A percentile compares a stretch with the other conserved stretches of the same genome.
phyloP scores from a whole-genome alignment of 2,113 vertebrate genomes.

The Corythornis cristatus region DNA sequence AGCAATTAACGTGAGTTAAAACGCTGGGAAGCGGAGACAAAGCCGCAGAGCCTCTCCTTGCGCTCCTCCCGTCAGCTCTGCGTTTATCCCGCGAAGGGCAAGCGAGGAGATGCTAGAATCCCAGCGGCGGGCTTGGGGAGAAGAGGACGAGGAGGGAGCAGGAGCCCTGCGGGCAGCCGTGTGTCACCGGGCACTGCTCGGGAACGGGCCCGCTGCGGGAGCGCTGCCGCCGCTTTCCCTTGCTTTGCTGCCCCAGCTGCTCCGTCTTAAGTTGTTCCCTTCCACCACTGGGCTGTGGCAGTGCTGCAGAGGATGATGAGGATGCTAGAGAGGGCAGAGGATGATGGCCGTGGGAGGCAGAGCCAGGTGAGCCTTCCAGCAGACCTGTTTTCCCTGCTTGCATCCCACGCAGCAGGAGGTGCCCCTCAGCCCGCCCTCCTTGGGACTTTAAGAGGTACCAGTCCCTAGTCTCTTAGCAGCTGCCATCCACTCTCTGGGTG shows the following conservation, averaged over 20 bases:
- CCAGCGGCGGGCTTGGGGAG: not conserved
- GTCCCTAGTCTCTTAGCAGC: no score
- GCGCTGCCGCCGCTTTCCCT: fast-evolving
- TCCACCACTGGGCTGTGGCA: fast-evolving
- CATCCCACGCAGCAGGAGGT: not conserved
- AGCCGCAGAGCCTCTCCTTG: not conserved
- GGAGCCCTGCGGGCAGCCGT: fast-evolving
- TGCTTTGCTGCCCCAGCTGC: fast-evolving
- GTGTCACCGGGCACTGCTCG: not conserved
- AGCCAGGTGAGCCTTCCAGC: not conserved
- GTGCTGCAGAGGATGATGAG: not conserved
- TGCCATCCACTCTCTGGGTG: fast-evolving
- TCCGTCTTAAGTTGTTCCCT: not conserved
- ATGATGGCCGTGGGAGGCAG: no score
- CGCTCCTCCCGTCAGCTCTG: not conserved
- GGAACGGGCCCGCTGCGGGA: fast-evolving
- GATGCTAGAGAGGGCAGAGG: no score
- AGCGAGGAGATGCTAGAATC: not conserved
- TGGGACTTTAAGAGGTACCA: fast-evolving
- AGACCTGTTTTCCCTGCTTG: not conserved
- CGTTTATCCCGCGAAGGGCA: not conserved
- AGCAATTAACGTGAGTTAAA: slow-evolving; percentile 49
- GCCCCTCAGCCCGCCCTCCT: no score
- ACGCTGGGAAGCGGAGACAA: slow-evolving; percentile 6
- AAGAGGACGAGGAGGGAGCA: not conserved